Percentiles rank a stretch among this genome's conserved stretches.
Evolutionary conservation across 2,113 vertebrate species (phyloP).

Genomic region (Motacilla alba): DNA sequence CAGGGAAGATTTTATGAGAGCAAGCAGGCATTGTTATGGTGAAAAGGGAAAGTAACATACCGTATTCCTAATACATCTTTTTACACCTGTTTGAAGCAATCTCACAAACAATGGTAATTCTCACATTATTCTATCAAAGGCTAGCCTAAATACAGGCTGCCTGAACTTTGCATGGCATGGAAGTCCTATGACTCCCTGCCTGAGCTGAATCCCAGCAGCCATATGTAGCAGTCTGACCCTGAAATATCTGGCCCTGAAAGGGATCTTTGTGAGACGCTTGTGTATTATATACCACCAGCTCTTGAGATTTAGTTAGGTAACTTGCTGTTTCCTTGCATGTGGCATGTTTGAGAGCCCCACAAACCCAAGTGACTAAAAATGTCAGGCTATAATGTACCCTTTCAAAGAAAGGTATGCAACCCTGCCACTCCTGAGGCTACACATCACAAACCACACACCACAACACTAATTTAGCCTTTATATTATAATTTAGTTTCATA

Average conservation of each 20-base stretch:
- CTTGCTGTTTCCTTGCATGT: background rate
- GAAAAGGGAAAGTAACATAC: background rate
- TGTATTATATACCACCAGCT: rapidly evolving
- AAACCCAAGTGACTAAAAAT: background rate
- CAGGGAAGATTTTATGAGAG: background rate
- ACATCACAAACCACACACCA: background rate
- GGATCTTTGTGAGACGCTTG: background rate
- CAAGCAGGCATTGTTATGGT: background rate
- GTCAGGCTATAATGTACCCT: background rate
- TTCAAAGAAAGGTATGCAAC: background rate
- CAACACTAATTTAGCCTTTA: background rate
- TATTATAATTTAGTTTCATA: background rate
- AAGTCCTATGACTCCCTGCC: background rate
- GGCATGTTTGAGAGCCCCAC: background rate
- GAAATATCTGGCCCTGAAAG: background rate
- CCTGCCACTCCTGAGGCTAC: background rate
- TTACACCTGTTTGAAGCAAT: background rate
- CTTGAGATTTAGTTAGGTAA: background rate
- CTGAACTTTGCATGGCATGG: background rate
- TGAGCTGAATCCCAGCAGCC: background rate
- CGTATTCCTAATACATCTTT: background rate
- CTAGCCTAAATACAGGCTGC: background rate
- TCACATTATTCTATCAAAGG: background rate
- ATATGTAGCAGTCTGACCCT: background rate
- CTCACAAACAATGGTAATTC: background rate